These are phyloP conservation scores for Gephyroberyx darwinii DNA, from an alignment of 2,797 vertebrate genomes.

Conservation along the genomic window DNA sequence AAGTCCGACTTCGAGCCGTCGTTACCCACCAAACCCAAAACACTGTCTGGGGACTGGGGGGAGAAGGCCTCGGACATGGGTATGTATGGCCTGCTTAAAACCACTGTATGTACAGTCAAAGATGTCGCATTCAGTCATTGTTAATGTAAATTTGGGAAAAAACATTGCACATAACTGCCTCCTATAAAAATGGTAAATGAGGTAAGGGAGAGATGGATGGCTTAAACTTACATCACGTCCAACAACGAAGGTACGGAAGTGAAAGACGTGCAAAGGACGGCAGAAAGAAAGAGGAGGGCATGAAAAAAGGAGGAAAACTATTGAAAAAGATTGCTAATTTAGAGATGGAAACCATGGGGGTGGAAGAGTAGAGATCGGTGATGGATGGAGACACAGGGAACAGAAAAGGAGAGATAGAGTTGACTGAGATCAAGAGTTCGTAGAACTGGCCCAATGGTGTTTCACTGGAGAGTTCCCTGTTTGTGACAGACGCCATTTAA, in stretches of 20 bases:
- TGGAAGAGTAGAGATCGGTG: neutral
- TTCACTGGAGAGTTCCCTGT: neutral
- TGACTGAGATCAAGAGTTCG: neutral
- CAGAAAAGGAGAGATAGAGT: neutral
- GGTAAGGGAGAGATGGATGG: neutral
- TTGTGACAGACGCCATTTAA: slow-evolving; percentile 14
- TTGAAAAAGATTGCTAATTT: neutral
- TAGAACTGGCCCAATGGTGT: neutral
- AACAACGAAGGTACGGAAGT: neutral
- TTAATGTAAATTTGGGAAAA: no score
- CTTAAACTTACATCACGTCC: neutral
- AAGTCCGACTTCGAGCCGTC: slow-evolving; percentile 89
- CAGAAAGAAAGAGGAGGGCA: neutral
- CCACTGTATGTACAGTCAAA: neutral
- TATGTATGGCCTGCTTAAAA: slow-evolving; percentile 25
- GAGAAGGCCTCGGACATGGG: slow-evolving; percentile 81
- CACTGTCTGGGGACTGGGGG: slow-evolving; percentile 74
- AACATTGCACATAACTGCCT: no score
- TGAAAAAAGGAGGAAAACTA: neutral
- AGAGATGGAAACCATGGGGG: neutral
- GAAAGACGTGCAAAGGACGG: neutral
- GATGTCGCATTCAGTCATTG: no score
- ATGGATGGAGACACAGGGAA: neutral
- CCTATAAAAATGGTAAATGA: no score
- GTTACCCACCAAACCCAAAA: slow-evolving; percentile 87